A percentile compares a stretch with the other conserved stretches of the same genome.
Evolutionary conservation across 2,888 invertebrate species (phyloP).

Genomic region (Ganaspis brasiliensis): DNA sequence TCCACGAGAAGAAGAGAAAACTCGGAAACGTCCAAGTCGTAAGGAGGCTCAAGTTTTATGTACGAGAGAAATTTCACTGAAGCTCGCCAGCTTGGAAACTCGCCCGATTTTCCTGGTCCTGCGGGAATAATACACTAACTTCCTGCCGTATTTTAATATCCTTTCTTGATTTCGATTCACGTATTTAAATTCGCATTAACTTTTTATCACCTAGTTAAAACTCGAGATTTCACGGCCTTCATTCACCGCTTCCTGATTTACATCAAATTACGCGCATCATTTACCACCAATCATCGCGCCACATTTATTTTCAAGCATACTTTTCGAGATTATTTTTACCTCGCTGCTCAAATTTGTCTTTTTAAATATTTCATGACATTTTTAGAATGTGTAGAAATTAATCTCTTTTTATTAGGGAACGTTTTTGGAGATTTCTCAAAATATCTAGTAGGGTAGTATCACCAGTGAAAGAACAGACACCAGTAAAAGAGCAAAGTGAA

Average conservation of each 20-base stretch:
- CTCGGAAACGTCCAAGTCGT: constrained; percentile 9
- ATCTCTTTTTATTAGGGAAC: too few species aligned
- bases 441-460: too few species aligned
- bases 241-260: constrained; percentile 9
- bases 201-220: constrained; percentile 11
- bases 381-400: too few species aligned
- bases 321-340: background rate
- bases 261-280: background rate
- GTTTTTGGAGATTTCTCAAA: too few species aligned
- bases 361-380: background rate
- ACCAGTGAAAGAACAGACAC: too few species aligned
- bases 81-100: constrained; percentile 12
- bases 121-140: background rate
- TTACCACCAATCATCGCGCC: background rate
- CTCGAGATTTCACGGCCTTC: background rate
- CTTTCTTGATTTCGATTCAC: background rate
- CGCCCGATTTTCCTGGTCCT: constrained; percentile 12
- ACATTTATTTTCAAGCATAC: background rate
- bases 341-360: too few species aligned
- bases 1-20: constrained; percentile 7
- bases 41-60: constrained; percentile 17
- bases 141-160: constrained; percentile 9
- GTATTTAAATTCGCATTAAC: background rate
- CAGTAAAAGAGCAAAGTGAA: too few species aligned
- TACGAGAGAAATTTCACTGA: constrained; percentile 7